A percentile compares a stretch with the other conserved stretches of the same genome.
Conservation (phyloP, 2,888 invertebrate species). For the Allygus modestus region DNA sequence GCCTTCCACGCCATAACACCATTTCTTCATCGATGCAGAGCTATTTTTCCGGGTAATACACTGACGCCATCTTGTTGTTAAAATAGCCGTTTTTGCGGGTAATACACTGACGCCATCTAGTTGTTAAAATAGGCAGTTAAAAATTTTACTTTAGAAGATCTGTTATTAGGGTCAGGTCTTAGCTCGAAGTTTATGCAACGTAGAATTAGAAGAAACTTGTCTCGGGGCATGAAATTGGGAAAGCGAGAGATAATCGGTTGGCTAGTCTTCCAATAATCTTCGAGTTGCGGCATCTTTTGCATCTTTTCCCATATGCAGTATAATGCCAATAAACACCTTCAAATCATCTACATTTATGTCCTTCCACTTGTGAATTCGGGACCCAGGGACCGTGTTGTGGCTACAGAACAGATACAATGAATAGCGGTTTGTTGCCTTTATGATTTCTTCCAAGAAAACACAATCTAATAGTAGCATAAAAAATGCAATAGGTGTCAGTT, state of each 20-base stretch:
- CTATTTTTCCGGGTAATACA: background rate
- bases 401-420: no score
- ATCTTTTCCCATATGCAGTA: background rate
- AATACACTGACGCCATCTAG: background rate
- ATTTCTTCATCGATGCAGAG: background rate
- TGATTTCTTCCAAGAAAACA: no score
- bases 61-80: background rate
- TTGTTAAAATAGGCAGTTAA: background rate
- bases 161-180: no score
- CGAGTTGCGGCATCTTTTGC: background rate
- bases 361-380: no score
- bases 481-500: no score
- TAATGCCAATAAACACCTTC: background rate
- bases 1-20: background rate
- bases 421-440: no score
- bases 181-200: background rate
- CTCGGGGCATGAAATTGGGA: background rate
- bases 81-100: background rate
- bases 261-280: constrained; percentile 39
- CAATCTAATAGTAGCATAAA: no score
- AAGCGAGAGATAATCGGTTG: background rate
- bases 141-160: background rate
- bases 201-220: background rate
- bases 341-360: background rate
- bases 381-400: no score